Base-by-base conservation (phyloP, 1,140 invertebrate genomes). In the Zophobas morio region DNA sequence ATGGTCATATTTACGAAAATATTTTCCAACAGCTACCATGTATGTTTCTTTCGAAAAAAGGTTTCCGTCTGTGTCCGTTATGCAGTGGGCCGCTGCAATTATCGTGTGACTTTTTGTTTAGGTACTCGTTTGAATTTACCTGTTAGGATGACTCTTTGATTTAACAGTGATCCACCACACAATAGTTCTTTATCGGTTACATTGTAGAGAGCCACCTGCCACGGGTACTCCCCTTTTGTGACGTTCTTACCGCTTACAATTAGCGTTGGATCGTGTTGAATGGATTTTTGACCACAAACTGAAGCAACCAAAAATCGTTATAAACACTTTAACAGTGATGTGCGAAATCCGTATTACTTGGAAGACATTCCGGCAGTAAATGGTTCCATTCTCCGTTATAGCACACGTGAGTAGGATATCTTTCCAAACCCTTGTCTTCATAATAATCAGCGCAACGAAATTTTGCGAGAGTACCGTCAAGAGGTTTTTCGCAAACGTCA, bases 381-480 rank as follows among this genome's bases (percentile, higher is more conserved):
- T 40, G 60, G 39, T 42, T 40, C 60, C 60, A 66, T 32, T 1
- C 2, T 1, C 60, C 60, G 1, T 46, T 40, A 32, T 20, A 3
- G 39, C 60, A 66, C 0, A 40, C n/a, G n/a, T 40, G 37, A 40
- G 33, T 39, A 0, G 39, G 60, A 20, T 20, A 4, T 20, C 33
- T 37, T n/a, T 8, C 6, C 8, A 66, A 42, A 8, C 20, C 37
- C 20, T 2, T 20, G 42, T 63, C 60, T 42, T 66, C 60, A 42
- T 66, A 66, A 20, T 42, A 66, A 0, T 37, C 2, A 2, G 60
- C 60, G 33, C 60, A 66, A 4, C 33, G n/a, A 39, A 40, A 66
- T 40, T 66, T 66, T 32, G 39, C 60, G 32, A 40, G 37, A 3
- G 60, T 66, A 66, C 60, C 60, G 1, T 40, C 60, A 42, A 66